These are phyloP conservation scores for Cataglyphis livida DNA, from an alignment of 2,888 invertebrate species.

Conservation along the genomic window DNA sequence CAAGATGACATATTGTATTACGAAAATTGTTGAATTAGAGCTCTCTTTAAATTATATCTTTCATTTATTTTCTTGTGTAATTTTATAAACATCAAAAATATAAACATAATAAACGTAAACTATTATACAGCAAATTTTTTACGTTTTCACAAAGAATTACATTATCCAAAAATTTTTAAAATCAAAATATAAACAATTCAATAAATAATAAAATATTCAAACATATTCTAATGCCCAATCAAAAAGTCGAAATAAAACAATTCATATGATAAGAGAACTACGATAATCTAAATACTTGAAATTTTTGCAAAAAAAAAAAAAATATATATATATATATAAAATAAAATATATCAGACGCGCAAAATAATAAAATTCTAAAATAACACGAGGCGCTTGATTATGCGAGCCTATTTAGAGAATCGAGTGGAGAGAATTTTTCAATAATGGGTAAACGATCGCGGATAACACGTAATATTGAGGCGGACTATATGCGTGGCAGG, in stretches of 20 bases:
- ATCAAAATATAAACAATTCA: background rate
- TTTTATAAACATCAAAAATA: background rate
- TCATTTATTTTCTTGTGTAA: constrained; percentile 11
- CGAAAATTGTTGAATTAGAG: background rate
- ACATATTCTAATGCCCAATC: background rate
- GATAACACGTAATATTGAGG: constrained; percentile 30
- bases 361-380: background rate
- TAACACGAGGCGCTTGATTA: background rate
- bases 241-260: background rate
- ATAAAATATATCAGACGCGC: background rate
- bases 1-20: background rate
- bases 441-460: constrained; percentile 34
- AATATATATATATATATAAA: too few relatives aligned
- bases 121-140: background rate
- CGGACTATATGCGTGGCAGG: constrained; percentile 22
- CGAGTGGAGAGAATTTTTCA: constrained; percentile 7
- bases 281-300: background rate
- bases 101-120: background rate
- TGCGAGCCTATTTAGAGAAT: constrained; percentile 2
- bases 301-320: background rate
- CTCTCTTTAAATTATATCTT: background rate
- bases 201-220: background rate
- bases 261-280: background rate
- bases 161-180: background rate
- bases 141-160: background rate